Conservation (phyloP, 1,140 invertebrate species). For the Heterodera carotae region DNA sequence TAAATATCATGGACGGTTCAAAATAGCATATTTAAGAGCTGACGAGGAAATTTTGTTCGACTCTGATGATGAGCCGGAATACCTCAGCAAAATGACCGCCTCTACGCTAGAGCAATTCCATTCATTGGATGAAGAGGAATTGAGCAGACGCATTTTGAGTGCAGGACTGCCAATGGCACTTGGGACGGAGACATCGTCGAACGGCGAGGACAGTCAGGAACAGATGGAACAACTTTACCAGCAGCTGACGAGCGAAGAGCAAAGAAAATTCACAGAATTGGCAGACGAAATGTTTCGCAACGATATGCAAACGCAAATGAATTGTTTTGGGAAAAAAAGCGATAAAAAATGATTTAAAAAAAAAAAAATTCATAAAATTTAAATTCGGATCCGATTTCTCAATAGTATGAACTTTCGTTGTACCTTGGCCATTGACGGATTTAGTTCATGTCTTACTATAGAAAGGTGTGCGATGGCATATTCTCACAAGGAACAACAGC, state of each 20-base stretch:
- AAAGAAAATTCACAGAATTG: slow-evolving; percentile 42
- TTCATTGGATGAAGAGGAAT: slow-evolving; percentile 41
- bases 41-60: slow-evolving; percentile 53
- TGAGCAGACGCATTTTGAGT: slow-evolving; percentile 37
- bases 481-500: not conserved
- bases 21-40: slow-evolving; percentile 36
- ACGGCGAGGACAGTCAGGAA: slow-evolving; percentile 38
- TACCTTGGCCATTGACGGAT: too few species aligned
- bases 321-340: slow-evolving; percentile 36
- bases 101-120: slow-evolving; percentile 37
- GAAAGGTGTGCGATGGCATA: too few species aligned
- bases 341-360: slow-evolving; percentile 12
- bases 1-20: too few species aligned
- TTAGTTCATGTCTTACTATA: too few species aligned
- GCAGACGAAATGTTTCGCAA: slow-evolving; percentile 45
- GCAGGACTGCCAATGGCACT: slow-evolving; percentile 35
- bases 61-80: slow-evolving; percentile 53
- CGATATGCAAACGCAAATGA: not conserved
- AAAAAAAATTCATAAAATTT: too few species aligned
- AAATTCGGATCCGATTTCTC: too few species aligned
- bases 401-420: too few species aligned
- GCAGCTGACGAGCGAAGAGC: slow-evolving; percentile 42
- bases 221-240: slow-evolving; percentile 44
- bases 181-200: slow-evolving; percentile 1
- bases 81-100: slow-evolving; percentile 38